Base-by-base conservation (phyloP, 2,113 vertebrate species). In the Dolichallabes microphthalmus region DNA sequence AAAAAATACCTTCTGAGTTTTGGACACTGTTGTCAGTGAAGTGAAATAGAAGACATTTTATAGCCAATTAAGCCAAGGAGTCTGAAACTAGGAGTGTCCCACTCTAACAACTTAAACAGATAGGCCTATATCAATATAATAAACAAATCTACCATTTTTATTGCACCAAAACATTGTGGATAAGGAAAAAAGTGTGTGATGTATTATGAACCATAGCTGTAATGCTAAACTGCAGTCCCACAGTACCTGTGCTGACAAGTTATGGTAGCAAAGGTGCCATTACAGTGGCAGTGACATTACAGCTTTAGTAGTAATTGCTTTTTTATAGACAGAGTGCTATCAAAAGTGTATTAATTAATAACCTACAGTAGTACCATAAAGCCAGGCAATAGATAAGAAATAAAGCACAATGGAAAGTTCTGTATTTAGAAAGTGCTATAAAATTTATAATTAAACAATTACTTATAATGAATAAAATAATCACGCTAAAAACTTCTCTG, bases 331-430 rank as follows among this genome's bases (percentile, higher is more conserved):
- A 25, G 17, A 61, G 6, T 45, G 58, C 30, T 80, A 80, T 63
- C 78, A 63, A 60, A 63, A n/a, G 2, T 2, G 35, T 79, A 19
- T 80, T 80, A 45, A 80, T 80, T 80, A 63, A 63, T 45, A 80
- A 39, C 20, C 58, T 39, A 63, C 5, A n/a, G 32, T 39, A 35
- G 55, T 79, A 20, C 32, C 58, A 80, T n/a, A 80, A 60, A 80
- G 32, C 32, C 39, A 80, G 32, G 30, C 57, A 80, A 39, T 7
- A 61, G 12, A 35, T 61, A 63, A 25, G 30, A 22, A 39, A 61
- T 63, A 60, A 39, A 60, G 5, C 55, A 60, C 55, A 63, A 80
- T 45, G 32, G 32, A 20, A 61, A 39, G 35, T 39, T 58, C 22
- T 63, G 22, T n/a, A 45, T 39, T 15, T 63, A 22, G 17, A 80